Conservation (phyloP, 2,797 vertebrate species). For the Podargus strigoides region DNA sequence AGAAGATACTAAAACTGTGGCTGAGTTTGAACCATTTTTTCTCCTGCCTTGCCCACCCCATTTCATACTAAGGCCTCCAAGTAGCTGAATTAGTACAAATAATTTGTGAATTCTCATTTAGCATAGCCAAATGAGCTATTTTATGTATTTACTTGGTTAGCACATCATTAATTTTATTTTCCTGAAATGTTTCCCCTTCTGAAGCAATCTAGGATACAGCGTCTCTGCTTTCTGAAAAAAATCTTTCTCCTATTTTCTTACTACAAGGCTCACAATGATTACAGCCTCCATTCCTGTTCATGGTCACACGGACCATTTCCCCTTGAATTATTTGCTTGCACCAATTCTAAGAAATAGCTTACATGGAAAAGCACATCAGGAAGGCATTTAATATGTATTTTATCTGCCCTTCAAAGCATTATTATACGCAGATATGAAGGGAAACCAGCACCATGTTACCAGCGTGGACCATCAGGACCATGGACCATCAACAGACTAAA, state of each 20-base stretch:
- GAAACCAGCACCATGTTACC: not conserved
- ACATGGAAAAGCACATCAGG: not conserved
- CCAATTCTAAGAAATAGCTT: not conserved
- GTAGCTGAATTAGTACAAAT: not conserved
- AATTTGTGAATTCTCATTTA: not conserved
- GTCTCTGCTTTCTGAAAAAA: not conserved
- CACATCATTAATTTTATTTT: not conserved
- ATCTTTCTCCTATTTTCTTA: not conserved
- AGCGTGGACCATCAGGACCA: not conserved
- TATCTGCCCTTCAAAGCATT: not conserved
- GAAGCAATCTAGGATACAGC: not conserved
- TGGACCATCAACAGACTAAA: too few relatives aligned
- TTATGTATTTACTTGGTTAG: not conserved
- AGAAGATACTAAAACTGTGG: not conserved
- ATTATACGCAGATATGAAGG: not conserved
- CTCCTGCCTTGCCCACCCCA: not conserved
- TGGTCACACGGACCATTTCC: not conserved
- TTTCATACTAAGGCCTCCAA: not conserved
- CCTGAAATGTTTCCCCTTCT: not conserved
- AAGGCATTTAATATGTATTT: not conserved
- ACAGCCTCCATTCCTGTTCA: not conserved
- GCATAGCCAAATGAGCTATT: not conserved
- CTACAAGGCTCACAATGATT: not conserved
- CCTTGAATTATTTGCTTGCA: not conserved
- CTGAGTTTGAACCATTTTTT: not conserved